Percentiles rank a stretch among this genome's conserved stretches.
Conservation (phyloP, 2,888 invertebrate genomes). For the Apamea crenata region DNA sequence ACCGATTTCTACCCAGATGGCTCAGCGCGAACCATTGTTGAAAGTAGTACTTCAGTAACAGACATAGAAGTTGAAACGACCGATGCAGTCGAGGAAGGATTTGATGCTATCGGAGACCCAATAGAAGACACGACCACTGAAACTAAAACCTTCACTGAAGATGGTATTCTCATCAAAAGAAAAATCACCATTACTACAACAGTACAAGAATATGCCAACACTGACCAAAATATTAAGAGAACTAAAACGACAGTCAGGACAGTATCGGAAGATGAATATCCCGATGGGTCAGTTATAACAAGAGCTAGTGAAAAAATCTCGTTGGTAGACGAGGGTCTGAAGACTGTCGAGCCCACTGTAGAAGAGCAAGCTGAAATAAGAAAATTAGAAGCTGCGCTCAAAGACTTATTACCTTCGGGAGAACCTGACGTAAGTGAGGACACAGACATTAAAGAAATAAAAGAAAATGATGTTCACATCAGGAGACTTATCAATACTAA, state of each 20-base stretch:
- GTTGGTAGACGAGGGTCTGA: constrained; percentile 76
- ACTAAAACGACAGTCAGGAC: constrained; percentile 81
- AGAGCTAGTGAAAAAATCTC: constrained; percentile 84
- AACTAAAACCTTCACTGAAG: constrained; percentile 73
- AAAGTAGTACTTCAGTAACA: constrained; percentile 76
- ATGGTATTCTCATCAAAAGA: constrained; percentile 76
- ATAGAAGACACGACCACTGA: constrained; percentile 74
- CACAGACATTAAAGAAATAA: constrained; percentile 68
- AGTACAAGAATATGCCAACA: constrained; percentile 76
- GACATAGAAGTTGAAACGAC: constrained; percentile 72
- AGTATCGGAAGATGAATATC: constrained; percentile 82
- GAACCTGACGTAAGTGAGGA: constrained; percentile 69
- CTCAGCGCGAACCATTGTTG: constrained; percentile 71
- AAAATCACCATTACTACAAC: constrained; percentile 78
- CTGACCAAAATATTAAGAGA: constrained; percentile 72
- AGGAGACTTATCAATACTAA: constrained; percentile 69
- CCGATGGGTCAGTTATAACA: constrained; percentile 82
- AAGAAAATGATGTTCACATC: constrained; percentile 66
- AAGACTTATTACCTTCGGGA: constrained; percentile 63
- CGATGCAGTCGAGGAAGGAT: constrained; percentile 72
- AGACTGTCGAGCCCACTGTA: constrained; percentile 31
- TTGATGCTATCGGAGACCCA: constrained; percentile 73
- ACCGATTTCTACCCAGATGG: constrained; percentile 84
- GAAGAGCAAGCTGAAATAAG: constrained; percentile 50
- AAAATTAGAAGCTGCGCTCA: constrained; percentile 61